Conservation (phyloP, 1,140 invertebrate genomes). For the Drosophila suzukii region DNA sequence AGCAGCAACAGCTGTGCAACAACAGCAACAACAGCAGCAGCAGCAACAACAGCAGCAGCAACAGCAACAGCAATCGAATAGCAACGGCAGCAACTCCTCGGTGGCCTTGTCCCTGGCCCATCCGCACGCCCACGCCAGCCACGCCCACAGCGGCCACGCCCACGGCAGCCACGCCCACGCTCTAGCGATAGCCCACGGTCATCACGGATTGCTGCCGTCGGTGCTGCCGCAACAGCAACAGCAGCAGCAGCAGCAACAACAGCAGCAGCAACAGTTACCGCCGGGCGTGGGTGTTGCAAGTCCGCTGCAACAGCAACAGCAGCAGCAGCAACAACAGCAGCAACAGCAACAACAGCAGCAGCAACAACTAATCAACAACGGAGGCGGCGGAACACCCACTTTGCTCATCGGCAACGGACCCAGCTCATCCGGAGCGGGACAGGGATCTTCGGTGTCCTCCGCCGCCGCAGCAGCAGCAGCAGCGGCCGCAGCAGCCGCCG, state of each 20-base stretch:
- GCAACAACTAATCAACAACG: slow-evolving; percentile 55
- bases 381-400: slow-evolving; percentile 49
- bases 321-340: slow-evolving; percentile 47
- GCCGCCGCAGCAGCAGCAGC: slow-evolving; percentile 43
- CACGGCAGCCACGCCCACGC: slow-evolving; percentile 60
- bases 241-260: slow-evolving; percentile 63
- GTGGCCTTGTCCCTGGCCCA: slow-evolving; percentile 36
- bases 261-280: slow-evolving; percentile 49
- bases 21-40: slow-evolving; percentile 32
- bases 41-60: slow-evolving; percentile 38
- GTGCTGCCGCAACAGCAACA: slow-evolving; percentile 53
- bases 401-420: slow-evolving; percentile 72
- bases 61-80: slow-evolving; percentile 43
- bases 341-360: slow-evolving; percentile 30
- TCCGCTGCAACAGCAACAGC: slow-evolving; percentile 57
- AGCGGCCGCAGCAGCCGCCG: slow-evolving; percentile 62
- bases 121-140: slow-evolving; percentile 38
- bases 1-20: slow-evolving; percentile 40
- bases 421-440: slow-evolving; percentile 81
- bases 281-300: slow-evolving; percentile 36
- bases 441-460: slow-evolving; percentile 69
- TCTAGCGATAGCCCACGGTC: slow-evolving; percentile 61
- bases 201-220: slow-evolving; percentile 78
- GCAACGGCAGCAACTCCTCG: slow-evolving; percentile 49
- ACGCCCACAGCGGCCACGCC: slow-evolving; percentile 55